Base-by-base conservation (phyloP, 2,113 vertebrate species). In the Nothobranchius kuhntae region DNA sequence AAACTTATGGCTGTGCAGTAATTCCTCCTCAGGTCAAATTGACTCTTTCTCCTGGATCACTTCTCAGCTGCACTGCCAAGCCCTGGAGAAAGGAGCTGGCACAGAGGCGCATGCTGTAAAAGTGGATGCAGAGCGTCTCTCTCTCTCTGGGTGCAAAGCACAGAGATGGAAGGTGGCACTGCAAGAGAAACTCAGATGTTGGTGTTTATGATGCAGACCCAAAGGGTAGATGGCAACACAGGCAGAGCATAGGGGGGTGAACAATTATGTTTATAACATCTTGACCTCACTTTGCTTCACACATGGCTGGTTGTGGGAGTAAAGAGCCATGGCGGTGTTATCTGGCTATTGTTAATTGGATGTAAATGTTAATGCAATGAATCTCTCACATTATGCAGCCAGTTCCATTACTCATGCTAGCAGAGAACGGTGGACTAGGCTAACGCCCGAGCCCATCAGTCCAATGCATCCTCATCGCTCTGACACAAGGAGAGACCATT, bases 361-460 rank as follows among this genome's bases (percentile, higher is more conserved):
- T 77, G 76, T 84, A 87, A 88, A 91, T 87, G 72, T 86, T 87
- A 90, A 89, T 75, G 75, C 88, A 77, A 87, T 71, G 82, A 88
- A 87, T 85, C 74, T 51, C 53, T 71, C 86, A 87, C 80, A 87
- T 88, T 88, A 87, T 82, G 65, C 75, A 68, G 62, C 61, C 75
- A 55, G 48, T 74, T 80, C 24, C 64, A 9, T 61, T 65, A 77
- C 78, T 73, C 75, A 68, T 54, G 77, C 68, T 86, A 83, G 83
- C 86, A 73, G 61, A 72, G 64, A 77, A 77, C 55, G 77, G 79
- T 81, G 78, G 82, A 82, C 59, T 15, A 73, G 76, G 51, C 81
- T 61, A 59, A 80, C 66, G 87, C 85, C 81, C 71, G 35, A 71
- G 77, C 68, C 65, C 53, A 60, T 92, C 91, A 88, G 73, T 67